Evolutionary conservation across 2,888 invertebrate genomes (phyloP).

Genomic region (Allolobophora icterica): DNA sequence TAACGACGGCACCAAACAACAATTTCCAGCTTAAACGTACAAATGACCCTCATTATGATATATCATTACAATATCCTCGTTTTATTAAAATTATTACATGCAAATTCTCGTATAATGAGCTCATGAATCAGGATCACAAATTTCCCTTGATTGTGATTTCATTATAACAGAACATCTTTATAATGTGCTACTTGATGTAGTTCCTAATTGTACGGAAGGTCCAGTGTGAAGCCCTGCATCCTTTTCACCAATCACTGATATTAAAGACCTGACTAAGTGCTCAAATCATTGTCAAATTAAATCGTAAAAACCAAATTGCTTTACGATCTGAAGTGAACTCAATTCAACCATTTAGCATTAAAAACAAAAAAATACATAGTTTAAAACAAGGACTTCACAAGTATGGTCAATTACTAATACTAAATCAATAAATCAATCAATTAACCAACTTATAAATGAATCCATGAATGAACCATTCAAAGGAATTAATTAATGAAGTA

Average conservation of each 20-base stretch:
- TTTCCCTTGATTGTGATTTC: neutral
- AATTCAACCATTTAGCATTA: neutral
- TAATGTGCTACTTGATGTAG: neutral
- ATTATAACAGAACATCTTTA: neutral
- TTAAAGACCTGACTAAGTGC: neutral
- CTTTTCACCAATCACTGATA: neutral
- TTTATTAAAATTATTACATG: neutral
- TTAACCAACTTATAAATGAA: neutral
- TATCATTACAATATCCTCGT: neutral
- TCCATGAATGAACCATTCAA: neutral
- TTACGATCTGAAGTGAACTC: neutral
- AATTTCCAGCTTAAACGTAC: neutral
- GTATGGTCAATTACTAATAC: neutral
- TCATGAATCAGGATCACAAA: neutral
- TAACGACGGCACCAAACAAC: neutral
- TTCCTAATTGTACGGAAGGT: neutral
- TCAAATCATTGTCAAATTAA: neutral
- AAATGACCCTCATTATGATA: neutral
- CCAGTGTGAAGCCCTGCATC: neutral
- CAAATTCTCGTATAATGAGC: neutral
- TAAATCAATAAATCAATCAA: neutral
- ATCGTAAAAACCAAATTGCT: neutral
- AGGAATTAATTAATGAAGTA: neutral
- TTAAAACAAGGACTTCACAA: neutral
- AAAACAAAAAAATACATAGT: neutral